These are phyloP conservation scores for Columba guinea DNA, from an alignment of 2,797 vertebrate species.

Conservation along the genomic window DNA sequence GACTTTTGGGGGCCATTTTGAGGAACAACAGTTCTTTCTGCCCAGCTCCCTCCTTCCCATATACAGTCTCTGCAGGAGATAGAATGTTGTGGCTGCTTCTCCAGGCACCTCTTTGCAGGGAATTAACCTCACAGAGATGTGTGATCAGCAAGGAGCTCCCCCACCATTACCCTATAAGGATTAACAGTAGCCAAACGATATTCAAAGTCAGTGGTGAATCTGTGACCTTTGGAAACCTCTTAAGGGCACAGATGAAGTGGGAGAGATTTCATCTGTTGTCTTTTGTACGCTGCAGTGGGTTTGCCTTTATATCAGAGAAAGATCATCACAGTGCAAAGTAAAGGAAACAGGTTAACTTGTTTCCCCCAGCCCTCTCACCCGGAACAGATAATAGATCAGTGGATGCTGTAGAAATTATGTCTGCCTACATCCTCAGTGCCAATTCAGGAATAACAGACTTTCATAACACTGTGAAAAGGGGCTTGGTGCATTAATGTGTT, in stretches of 20 bases:
- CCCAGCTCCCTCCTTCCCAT: neutral
- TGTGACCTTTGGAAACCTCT: neutral
- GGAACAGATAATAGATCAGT: neutral
- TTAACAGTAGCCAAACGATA: neutral
- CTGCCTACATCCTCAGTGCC: neutral
- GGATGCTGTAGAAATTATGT: neutral
- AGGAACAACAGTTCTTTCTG: neutral
- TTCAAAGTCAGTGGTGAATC: neutral
- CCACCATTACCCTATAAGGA: neutral
- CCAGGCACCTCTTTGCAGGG: neutral
- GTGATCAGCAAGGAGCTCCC: neutral
- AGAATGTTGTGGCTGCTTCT: neutral
- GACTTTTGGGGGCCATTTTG: neutral
- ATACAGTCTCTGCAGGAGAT: neutral
- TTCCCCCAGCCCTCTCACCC: neutral
- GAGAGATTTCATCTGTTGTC: neutral
- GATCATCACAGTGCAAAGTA: neutral
- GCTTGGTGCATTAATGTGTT: fast-evolving
- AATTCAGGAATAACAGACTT: neutral
- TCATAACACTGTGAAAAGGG: neutral
- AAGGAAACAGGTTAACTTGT: neutral
- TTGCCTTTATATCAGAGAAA: neutral
- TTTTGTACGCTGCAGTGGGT: neutral
- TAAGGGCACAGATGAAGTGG: neutral
- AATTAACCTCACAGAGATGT: neutral